phyloP scores from a whole-genome alignment of 1,140 invertebrate genomes.

The Colletes latitarsis region DNA sequence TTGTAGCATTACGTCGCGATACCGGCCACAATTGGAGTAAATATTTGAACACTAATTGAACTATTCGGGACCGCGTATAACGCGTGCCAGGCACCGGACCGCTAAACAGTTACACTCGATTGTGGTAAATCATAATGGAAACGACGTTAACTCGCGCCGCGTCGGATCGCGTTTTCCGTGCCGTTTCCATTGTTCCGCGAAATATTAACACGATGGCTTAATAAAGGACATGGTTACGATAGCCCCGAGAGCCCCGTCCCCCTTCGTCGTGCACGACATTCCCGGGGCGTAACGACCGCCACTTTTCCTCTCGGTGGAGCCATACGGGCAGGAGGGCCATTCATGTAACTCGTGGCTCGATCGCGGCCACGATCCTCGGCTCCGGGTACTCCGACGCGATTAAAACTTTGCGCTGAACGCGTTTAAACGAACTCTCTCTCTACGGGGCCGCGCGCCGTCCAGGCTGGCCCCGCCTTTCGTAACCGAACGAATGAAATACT shows the following conservation, averaged over 20 bases:
- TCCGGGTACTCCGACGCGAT: slow-evolving; percentile 3
- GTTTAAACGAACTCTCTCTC: slow-evolving; percentile 1
- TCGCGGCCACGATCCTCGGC: background rate
- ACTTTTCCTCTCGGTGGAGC: no score
- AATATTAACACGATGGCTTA: slow-evolving; percentile 51
- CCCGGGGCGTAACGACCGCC: background rate
- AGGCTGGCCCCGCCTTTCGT: no score
- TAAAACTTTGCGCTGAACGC: slow-evolving; percentile 29
- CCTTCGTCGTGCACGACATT: background rate
- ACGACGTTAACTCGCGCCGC: slow-evolving; percentile 48
- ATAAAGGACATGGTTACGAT: slow-evolving; percentile 31
- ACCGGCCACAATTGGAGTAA: slow-evolving; percentile 61
- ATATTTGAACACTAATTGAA: slow-evolving; percentile 69
- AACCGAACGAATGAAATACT: background rate
- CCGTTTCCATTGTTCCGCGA: slow-evolving; percentile 43
- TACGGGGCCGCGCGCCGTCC: no score
- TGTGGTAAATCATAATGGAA: slow-evolving; percentile 65
- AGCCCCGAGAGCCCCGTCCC: background rate
- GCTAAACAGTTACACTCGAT: slow-evolving; percentile 65
- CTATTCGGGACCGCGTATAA: slow-evolving; percentile 55
- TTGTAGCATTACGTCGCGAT: slow-evolving; percentile 55
- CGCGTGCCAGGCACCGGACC: slow-evolving; percentile 18
- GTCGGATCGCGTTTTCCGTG: slow-evolving; percentile 44
- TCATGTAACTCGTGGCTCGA: background rate
- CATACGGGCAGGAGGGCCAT: background rate